Conservation (phyloP, 2,888 invertebrate species). For the Dryadula phaetusa region DNA sequence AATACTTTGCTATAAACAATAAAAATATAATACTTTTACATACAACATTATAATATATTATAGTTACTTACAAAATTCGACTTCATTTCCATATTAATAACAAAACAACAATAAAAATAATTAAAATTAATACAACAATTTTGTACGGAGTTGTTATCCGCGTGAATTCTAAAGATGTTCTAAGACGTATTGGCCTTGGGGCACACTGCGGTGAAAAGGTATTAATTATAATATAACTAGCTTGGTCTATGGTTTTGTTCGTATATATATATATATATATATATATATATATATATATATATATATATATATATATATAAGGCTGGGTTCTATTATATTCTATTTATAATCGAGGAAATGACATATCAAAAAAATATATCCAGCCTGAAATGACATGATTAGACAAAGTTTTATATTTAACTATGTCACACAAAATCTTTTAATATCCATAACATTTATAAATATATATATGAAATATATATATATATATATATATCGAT, state of each 20-base stretch:
- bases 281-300: not conserved
- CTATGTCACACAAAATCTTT: no score
- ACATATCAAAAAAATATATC: no score
- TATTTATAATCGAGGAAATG: no score
- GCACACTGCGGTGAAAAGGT: constrained; percentile 11
- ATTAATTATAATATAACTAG: constrained; percentile 4
- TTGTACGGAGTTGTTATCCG: constrained; percentile 12
- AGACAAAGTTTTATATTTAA: no score
- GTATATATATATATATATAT: not conserved
- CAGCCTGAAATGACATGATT: no score
- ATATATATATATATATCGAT: no score
- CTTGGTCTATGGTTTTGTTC: not conserved
- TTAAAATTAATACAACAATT: constrained; percentile 35
- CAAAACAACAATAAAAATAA: constrained; percentile 37
- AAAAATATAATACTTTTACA: no score
- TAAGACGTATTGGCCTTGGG: constrained; percentile 15
- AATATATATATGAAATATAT: no score
- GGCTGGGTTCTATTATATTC: no score
- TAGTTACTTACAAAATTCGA: constrained; percentile 49
- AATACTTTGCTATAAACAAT: not conserved
- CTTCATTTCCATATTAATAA: constrained; percentile 49
- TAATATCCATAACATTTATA: no score
- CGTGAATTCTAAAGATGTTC: constrained; percentile 14
- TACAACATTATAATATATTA: not conserved
- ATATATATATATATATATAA: not conserved